Evolutionary conservation across 1,140 invertebrate genomes (phyloP), one percentile per base, ranked within the genome.

Genomic region (Platyscapa corneri): DNA sequence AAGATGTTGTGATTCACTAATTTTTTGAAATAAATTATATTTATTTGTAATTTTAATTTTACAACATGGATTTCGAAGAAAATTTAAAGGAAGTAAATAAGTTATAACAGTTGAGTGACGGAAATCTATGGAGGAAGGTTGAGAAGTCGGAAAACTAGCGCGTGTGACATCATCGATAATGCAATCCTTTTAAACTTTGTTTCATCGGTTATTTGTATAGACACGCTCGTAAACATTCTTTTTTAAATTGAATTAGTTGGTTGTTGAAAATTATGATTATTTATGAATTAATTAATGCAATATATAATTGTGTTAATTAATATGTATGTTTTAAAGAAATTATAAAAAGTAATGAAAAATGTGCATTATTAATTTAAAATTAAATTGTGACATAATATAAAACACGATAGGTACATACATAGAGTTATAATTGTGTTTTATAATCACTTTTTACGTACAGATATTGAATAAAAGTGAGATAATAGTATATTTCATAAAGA

Each of bases 151-250:
- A 85, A 85, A 85, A 85, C 67, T 85, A 37, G 78, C 70, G 76
- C 67, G 56, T 76, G 84, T 85, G 84, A 85, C 79, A 82, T 82
- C 84, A 85, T 76, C 78, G 56, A 65, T 79, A 39, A 65, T 75
- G 77, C 84, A 81, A 81, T 75, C 16, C 65, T 64, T 34, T 67
- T 32, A 34, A 46, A 70, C 5, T 46, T 72, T 37, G 23, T 34
- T n/a, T 16, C 72, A n/a, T 0, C 7, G 27, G 27, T 53, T 27
- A 30, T 80, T 75, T 85, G 67, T 78, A 67, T 75, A 27, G 34
- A 18, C 42, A 32, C 6, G 37, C 60, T 27, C 78, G 32, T 37
- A 42, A 64, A 46, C 14, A 37, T 42, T 60, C 56, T 60, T 60
- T 60, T 70, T 37, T n/a, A 30, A 37, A 70, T 70, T 23, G 37